A percentile compares a stretch with the other conserved stretches of the same genome.
Evolutionary conservation across 1,140 invertebrate genomes (phyloP).

Genomic region (Tribolium madens): DNA sequence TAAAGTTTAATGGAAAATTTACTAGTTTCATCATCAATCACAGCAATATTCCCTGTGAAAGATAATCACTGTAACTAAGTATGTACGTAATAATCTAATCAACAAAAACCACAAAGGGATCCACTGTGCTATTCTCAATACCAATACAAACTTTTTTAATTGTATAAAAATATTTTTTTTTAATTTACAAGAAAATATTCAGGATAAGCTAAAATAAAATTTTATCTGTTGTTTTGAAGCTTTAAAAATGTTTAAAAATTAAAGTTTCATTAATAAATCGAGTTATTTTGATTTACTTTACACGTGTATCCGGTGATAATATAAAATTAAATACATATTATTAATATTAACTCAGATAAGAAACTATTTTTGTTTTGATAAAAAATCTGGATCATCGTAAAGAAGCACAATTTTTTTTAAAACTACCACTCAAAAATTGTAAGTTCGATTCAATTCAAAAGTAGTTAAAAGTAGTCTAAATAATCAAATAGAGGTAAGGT

Average conservation of each 20-base stretch:
- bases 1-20: conserved; percentile 17
- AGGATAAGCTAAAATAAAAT: too few relatives aligned
- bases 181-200: background rate
- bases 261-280: background rate
- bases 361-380: background rate
- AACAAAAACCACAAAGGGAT: background rate
- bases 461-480: too few relatives aligned
- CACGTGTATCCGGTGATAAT: background rate
- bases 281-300: background rate
- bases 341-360: background rate
- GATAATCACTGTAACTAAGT: background rate
- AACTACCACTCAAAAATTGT: too few relatives aligned
- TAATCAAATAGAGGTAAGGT: too few relatives aligned
- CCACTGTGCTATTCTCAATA: background rate
- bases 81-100: conserved; percentile 1
- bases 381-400: too few relatives aligned
- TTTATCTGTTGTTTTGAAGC: too few relatives aligned
- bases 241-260: too few relatives aligned
- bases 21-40: conserved; percentile 26
- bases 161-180: background rate
- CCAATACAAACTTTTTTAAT: background rate
- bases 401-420: too few relatives aligned
- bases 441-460: too few relatives aligned
- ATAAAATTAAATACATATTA: background rate
- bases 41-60: background rate